Base-by-base conservation (phyloP, 2,113 vertebrate genomes). In the Lampris megalopsis region DNA sequence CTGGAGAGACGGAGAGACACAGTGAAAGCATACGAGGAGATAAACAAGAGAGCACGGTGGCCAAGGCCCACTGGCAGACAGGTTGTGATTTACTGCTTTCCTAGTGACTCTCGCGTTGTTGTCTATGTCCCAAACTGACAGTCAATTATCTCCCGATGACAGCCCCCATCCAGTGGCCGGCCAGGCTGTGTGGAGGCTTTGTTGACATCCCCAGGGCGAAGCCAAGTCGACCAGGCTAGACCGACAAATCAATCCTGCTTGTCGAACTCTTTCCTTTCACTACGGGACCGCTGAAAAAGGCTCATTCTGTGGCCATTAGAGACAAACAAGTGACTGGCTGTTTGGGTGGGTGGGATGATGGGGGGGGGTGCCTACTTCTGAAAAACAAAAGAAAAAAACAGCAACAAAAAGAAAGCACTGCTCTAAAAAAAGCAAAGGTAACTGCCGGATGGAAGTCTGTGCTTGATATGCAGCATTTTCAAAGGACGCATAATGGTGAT, bases 91-190 rank as follows among this genome's bases (percentile, higher is more conserved):
- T 84, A 79, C 85, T 83, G 82, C 82, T 73, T 74, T 77, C 79
- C 82, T 40, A 73, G 72, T 35, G 85, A 91, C 77, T 83, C 81
- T 68, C 81, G 52, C 57, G 40, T 79, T 75, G 82, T 88, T 81
- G 82, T 86, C 83, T 83, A 63, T 61, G 73, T 88, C 77, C 66
- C 74, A 86, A 87, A 90, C 82, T 91, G 88, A 90, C 86, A 88
- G 82, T 92, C 88, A 89, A 91, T 92, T 93, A 92, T 80, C 80
- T 75, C 70, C 45, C 24, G 4, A 79, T 86, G 88, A 84, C 81
- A 85, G 85, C 63, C 71, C 24, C 38, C 72, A 52, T 82, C 81
- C 82, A 71, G 71, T 75, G 76, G 59, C 45, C 5, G 72, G 66
- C 56, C 61, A 37, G 79, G 54, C 58, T 47, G 52, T 13, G 24